These are phyloP conservation scores for Scolanthus callimorphus DNA, from an alignment of 92 coral and sea anemone genomes.

Conservation along the genomic window DNA sequence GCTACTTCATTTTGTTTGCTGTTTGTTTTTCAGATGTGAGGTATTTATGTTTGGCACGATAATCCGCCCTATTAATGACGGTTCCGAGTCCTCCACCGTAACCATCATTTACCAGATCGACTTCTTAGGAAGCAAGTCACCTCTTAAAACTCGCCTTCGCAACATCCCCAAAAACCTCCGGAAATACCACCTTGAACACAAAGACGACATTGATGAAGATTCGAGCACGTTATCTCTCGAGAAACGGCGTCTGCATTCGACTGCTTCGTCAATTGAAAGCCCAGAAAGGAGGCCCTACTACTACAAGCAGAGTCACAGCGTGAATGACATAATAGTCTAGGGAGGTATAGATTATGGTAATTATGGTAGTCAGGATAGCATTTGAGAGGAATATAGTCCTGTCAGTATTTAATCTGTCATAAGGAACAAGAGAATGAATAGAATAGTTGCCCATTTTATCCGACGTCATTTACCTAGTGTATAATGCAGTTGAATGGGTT, in stretches of 20 bases:
- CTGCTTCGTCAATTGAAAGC: background rate
- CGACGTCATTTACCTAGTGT: too few species aligned
- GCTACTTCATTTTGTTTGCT: too few species aligned
- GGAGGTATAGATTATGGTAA: too few species aligned
- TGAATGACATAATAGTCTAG: background rate
- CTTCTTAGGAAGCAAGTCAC: constrained; percentile 81
- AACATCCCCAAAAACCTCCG: constrained; percentile 74
- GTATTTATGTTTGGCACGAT: constrained; percentile 74
- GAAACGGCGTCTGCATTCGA: background rate
- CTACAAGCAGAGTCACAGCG: background rate
- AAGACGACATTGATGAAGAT: constrained; percentile 22
- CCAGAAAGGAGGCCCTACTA: background rate
- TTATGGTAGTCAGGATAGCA: too few species aligned
- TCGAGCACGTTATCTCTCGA: background rate
- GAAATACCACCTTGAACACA: constrained; percentile 70
- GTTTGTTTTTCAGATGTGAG: constrained; percentile 78
- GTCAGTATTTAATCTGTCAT: too few species aligned
- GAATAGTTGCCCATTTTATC: too few species aligned
- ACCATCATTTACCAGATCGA: constrained; percentile 89
- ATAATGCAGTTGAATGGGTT: too few species aligned
- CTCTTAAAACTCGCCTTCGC: constrained; percentile 75
- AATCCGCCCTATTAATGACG: constrained; percentile 90
- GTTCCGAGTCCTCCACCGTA: constrained; percentile 69
- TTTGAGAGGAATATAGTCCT: too few species aligned
- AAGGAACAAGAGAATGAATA: too few species aligned